Base-by-base conservation (phyloP, 2,113 vertebrate genomes). In the Setophaga kirtlandii region DNA sequence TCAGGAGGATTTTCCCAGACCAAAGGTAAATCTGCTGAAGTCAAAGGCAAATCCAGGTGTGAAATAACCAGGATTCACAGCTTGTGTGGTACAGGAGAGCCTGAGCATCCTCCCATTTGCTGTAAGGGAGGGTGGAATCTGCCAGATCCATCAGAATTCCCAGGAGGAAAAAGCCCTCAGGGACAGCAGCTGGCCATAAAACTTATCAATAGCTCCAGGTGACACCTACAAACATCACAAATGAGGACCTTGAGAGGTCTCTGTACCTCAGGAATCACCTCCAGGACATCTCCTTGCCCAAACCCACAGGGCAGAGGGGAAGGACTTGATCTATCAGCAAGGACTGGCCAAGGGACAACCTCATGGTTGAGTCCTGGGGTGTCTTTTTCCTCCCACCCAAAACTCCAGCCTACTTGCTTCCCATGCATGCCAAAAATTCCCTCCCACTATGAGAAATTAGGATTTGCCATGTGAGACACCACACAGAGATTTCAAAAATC, bases 281-380 rank as follows among this genome's bases (percentile, higher is more conserved):
- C 49, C 55, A 53, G 41, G 37, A 37, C 50, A n/a, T 39, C 31
- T 52, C 33, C 49, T 28, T 70, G 18, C 47, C 65, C 37, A 62
- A 15, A 55, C 21, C 18, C n/a, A n/a, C 27, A 5, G 1, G 3
- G 37, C 13, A 52, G 28, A 69, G 33, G 47, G 13, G 27, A 77
- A 69, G 17, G 7, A 5, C 41, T 74, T 33, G 27, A n/a, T 58
- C 24, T 11, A 2, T 27, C 33, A 64, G 25, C 64, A 64, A 64
- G 47, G 47, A 35, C 21, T 58, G 65, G 25, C 20, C 44, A 30
- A 84, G 19, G 39, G 5, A 31, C 22, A 52, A 12, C 28, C 42
- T 5, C 23, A 2, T 3, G 2, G 16, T 33, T 0, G 1, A 62
- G 17, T 52, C 31, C 16, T 5, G 3, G 16, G 7, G 9, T 37